phyloP scores from a whole-genome alignment of 2,113 vertebrate genomes.

The Trochalopteron elliotii region DNA sequence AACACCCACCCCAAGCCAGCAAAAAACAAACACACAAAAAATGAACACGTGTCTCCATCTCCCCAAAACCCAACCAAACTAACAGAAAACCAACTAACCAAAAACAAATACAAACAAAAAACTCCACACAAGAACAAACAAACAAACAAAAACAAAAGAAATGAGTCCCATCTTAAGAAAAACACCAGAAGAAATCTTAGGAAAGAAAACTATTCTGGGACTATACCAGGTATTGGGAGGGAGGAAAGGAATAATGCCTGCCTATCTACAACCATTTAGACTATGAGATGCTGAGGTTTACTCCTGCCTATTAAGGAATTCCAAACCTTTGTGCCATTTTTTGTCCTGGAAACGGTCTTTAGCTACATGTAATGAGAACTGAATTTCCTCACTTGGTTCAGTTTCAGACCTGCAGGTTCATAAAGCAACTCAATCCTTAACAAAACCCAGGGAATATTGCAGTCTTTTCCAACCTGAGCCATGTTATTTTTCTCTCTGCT shows the following conservation, averaged over 20 bases:
- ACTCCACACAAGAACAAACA: not conserved
- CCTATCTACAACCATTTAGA: not conserved
- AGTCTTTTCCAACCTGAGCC: not conserved
- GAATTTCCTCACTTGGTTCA: not conserved
- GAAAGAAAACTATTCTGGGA: not conserved
- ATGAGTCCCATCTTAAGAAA: rapidly evolving
- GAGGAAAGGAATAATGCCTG: not conserved
- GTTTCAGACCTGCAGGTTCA: not conserved
- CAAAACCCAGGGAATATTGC: not conserved
- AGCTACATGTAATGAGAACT: not conserved
- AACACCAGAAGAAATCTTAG: not conserved
- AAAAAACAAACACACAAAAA: not conserved
- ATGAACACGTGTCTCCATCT: rapidly evolving
- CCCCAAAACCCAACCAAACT: rapidly evolving
- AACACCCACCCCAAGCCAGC: not conserved
- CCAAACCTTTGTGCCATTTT: not conserved
- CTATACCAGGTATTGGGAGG: not conserved
- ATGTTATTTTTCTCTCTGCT: not conserved
- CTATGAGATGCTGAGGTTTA: not conserved
- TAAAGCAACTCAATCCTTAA: not conserved
- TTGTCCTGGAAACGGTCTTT: not conserved
- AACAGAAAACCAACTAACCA: not conserved
- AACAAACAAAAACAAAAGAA: not conserved
- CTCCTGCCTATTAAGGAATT: not conserved
- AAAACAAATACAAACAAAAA: not conserved